These are phyloP conservation scores for Chrysogorgia sp. DNA, from an alignment of 92 coral and sea anemone genomes.

Conservation along the genomic window DNA sequence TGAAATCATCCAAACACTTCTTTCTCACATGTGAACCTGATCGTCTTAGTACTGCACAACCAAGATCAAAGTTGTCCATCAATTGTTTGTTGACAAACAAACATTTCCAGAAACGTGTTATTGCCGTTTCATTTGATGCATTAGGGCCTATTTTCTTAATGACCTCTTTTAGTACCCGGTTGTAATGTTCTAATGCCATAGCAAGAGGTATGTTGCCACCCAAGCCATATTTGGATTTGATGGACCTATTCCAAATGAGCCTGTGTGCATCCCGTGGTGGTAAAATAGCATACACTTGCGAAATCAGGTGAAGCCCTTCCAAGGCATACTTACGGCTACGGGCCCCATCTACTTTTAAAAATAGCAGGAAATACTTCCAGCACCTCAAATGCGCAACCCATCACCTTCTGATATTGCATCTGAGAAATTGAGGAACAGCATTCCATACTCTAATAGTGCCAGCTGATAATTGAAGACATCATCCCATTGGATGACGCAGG, in stretches of 20 bases:
- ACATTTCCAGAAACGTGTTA: not conserved
- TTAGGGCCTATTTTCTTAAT: slow-evolving; percentile 24
- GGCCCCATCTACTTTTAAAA: slow-evolving; percentile 14
- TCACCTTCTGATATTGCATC: slow-evolving; percentile 32
- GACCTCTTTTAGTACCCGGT: slow-evolving; percentile 31
- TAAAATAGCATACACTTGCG: too few relatives aligned
- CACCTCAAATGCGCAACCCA: slow-evolving; percentile 31
- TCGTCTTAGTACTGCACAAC: too few relatives aligned
- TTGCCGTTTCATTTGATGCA: slow-evolving; percentile 20
- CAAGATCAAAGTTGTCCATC: too few relatives aligned
- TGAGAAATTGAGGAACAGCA: slow-evolving; percentile 18
- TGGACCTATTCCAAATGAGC: too few relatives aligned
- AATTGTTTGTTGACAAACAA: not conserved
- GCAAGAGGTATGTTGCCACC: slow-evolving; percentile 38
- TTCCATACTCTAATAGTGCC: slow-evolving; percentile 21
- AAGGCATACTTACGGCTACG: too few relatives aligned
- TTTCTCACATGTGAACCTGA: too few relatives aligned
- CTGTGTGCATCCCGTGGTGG: slow-evolving; percentile 27
- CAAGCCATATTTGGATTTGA: slow-evolving; percentile 18
- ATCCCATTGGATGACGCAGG: too few relatives aligned
- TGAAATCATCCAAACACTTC: too few relatives aligned
- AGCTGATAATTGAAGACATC: too few relatives aligned
- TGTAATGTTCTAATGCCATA: slow-evolving; percentile 10
- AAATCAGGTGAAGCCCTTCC: too few relatives aligned
- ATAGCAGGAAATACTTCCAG: slow-evolving; percentile 9